Base-by-base conservation (phyloP, 2,797 vertebrate genomes). In the Coregonus sp. region DNA sequence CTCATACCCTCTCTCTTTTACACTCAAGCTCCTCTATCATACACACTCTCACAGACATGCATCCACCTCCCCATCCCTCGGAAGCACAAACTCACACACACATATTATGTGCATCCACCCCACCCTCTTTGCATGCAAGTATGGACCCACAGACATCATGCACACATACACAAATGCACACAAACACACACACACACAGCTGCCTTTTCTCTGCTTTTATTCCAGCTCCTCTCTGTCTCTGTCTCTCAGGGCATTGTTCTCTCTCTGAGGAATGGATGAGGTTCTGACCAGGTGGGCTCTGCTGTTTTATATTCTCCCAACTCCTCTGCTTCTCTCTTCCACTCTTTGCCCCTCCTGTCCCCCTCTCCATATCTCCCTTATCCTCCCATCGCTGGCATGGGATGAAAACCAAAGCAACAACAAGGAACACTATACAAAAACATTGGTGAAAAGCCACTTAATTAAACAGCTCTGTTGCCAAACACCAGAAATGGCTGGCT, bases 121-220 rank as follows among this genome's bases (percentile, higher is more conserved):
- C 59, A 11, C 59, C 59, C 59, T 61, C n/a, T 61, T n/a, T 25
- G 69, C n/a, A 61, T 20, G n/a, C 52, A 11, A 51, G n/a, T 14
- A 61, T 16, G 37, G 18, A 63, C 20, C 4, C 72, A 25, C 52
- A 47, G 15, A 33, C 51, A 70, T 56, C 7, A 9, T 40, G 40
- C 40, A 1, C 5, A 40, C 7, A 40, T 9, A 40, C 37, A 0
- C 37, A 40, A 9, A 40, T 9, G 7, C 40, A 40, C 40, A 6
- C 6, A 9, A 9, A 2, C 40, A 40, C 40, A 40, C 40, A 87
- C 50, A 76, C 18, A 80, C 71, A 84, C 89, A 91, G 89, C 91
- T 92, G 91, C 82, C 80, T 89, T 91, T 86, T 86, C 84, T 85
- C 83, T 77, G 88, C 70, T 85, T 88, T 81, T 76, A 80, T 81